Evolutionary conservation across 1,140 invertebrate species (phyloP), one percentile per base, ranked within the genome.

Genomic region (Orchesella cincta): DNA sequence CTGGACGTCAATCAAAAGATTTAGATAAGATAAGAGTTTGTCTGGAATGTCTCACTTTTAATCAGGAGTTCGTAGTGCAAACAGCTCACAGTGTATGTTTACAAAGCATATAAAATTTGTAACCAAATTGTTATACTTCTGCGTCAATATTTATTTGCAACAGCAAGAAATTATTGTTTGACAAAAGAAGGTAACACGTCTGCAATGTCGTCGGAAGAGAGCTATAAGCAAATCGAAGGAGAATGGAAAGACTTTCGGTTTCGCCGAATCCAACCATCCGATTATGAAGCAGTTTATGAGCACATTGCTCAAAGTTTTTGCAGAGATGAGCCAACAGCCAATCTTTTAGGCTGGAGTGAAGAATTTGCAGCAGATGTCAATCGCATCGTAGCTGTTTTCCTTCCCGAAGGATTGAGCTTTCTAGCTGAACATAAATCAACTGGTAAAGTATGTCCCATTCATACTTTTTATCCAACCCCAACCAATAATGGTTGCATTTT

Each of bases 191-290:
- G n/a, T n/a, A n/a, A n/a, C n/a, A n/a, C n/a, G n/a, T 46, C 39
- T 8, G 18, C 39, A 5, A 57, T 57, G 52, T n/a, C 52, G 52
- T 57, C 52, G 3, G 62, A 67, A 67, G 70, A 73, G 26, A 46
- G 34, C 26, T 73, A 73, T 34, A 36, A 35, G 20, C 2, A 74
- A n/a, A 57, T 77, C 14, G 76, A 77, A 51, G 76, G 76, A 18
- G 71, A 73, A 16, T 77, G 26, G 29, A 77, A 77, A 46, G 29
- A 74, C 3, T 77, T 77, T 46, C 51, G 52, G 46, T 64, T 77
- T 67, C 34, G 71, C 0, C 34, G 72, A n/a, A 54, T 78, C 0
- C 26, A 16, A 2, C 34, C 23, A 34, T 20, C 51, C 18, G 77
- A 78, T 28, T 75, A 78, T 33, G 35, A 33, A 5, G 51, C 29